Evolutionary conservation across 1,140 invertebrate species (phyloP).

Genomic region (Caenorhabditis tropicalis): DNA sequence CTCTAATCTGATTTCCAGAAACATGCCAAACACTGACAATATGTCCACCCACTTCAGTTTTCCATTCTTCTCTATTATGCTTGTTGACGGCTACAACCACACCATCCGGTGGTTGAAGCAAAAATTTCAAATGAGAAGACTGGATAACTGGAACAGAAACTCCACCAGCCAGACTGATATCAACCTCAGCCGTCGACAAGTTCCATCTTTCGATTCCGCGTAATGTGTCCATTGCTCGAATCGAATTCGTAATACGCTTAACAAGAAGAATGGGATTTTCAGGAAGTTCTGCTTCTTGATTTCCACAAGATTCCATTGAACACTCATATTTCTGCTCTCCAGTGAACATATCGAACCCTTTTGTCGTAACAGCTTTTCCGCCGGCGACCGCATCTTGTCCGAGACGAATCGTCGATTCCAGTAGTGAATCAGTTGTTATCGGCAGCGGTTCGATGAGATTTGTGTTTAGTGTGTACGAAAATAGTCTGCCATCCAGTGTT

Average conservation of each 20-base stretch:
- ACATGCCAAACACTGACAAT: constrained; percentile 22
- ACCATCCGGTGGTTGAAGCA: constrained; percentile 19
- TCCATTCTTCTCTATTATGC: neutral
- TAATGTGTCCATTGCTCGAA: neutral
- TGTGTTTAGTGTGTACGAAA: constrained; percentile 13
- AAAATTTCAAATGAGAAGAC: neutral
- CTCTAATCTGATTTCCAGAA: neutral
- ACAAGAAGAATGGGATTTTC: neutral
- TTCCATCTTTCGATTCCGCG: constrained; percentile 10
- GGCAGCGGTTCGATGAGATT: constrained; percentile 30
- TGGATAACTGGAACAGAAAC: neutral
- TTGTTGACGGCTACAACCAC: neutral
- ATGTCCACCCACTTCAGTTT: neutral
- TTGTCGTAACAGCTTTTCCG: constrained; percentile 15
- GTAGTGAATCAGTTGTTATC: constrained; percentile 23
- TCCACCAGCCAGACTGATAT: neutral
- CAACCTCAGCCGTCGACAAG: neutral
- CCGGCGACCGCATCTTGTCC: constrained; percentile 16
- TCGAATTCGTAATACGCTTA: neutral
- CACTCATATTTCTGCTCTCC: neutral
- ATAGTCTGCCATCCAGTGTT: constrained; percentile 29
- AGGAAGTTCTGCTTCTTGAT: neutral
- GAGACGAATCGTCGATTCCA: constrained; percentile 26
- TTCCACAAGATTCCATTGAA: constrained; percentile 3
- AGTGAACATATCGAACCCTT: neutral